Evolutionary conservation across 2,797 vertebrate species (phyloP).

Genomic region (Rhynchonycteris naso): DNA sequence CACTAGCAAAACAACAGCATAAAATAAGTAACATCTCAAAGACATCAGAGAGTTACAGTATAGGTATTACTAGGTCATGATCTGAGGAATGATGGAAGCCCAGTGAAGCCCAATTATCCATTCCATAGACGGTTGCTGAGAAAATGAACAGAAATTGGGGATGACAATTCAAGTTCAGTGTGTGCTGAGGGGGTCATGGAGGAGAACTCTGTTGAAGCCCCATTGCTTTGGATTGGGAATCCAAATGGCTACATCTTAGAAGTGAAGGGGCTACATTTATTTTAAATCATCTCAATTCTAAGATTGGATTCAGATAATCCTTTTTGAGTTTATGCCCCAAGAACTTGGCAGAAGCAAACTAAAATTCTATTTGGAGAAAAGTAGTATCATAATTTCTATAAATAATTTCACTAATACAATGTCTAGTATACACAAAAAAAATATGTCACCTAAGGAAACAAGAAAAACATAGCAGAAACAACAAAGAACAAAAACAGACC

Average conservation of each 20-base stretch:
- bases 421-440: neutral
- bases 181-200: neutral
- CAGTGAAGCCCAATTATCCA: neutral
- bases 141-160: neutral
- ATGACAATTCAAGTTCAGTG: neutral
- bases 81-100: neutral
- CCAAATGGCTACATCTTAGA: neutral
- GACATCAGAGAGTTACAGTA: neutral
- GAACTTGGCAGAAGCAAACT: constrained; percentile 9
- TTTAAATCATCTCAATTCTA: neutral
- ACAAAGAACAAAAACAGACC: neutral
- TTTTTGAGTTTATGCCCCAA: neutral
- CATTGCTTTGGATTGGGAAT: neutral
- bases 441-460: constrained; percentile 17
- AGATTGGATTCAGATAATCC: constrained; percentile 23
- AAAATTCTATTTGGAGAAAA: neutral
- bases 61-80: neutral
- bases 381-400: neutral
- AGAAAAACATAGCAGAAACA: constrained; percentile 6
- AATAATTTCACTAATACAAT: neutral
- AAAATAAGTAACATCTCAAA: neutral
- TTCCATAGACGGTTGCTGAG: neutral
- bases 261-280: neutral
- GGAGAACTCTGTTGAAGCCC: neutral
- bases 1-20: constrained; percentile 45